Base-by-base conservation (phyloP, 2,888 invertebrate genomes). In the Tineola bisselliella region DNA sequence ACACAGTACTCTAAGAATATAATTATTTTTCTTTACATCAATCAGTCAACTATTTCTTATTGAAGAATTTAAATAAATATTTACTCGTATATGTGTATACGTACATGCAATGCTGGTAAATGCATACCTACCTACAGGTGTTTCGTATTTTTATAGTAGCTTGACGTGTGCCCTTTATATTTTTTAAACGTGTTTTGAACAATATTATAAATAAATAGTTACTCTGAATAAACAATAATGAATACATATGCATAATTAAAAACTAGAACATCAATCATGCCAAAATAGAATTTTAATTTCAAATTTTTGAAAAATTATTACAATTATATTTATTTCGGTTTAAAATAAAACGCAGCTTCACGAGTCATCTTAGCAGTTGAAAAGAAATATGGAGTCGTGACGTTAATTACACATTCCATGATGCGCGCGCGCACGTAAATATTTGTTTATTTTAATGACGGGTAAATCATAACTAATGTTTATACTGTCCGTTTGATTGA, bases 381-480 rank as follows among this genome's bases (percentile, higher is more conserved):
- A 61, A 71, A 71, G 71, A 76, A 73, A 72, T 74, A 76, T 76
- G 72, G 70, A 72, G 69, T 73, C 71, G 69, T 74, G 77, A 79
- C 77, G 73, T 73, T 79, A 77, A 80, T 79, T 75, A 76, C 69
- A 70, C 68, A 68, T 69, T 67, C 70, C 65, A 63, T 64, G 68
- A 66, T 70, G 71, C 70, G 67, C 67, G 65, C 63, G 70, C 68
- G 69, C 69, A 67, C 67, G 69, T 72, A 72, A 73, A 75, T 73
- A 71, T 75, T 76, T 78, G 76, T 79, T 78, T 78, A 69, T 75
- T 75, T 71, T 75, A 77, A 79, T 77, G 75, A 76, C 72, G 73
- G 74, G 71, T 72, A 76, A 76, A 79, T 79, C 74, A 75, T 73
- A 77, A 76, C 75, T 75, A 73, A 77, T 77, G 77, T 75, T 77